Percentiles rank a stretch among this genome's conserved stretches.
phyloP scores from a whole-genome alignment of 1,140 invertebrate species.

The Coptotermes formosanus region DNA sequence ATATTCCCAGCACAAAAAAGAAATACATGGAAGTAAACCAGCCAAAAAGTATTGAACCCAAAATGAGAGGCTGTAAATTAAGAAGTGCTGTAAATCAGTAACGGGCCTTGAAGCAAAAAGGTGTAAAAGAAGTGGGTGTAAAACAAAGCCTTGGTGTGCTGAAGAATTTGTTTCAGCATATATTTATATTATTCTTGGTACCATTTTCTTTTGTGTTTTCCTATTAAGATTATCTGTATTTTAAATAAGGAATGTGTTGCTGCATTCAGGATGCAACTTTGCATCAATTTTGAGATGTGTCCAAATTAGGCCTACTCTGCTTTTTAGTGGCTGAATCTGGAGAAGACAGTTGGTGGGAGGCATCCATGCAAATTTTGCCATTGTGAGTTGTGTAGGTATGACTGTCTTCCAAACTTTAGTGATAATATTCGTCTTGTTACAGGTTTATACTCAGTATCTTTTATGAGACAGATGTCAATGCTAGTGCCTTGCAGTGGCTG shows the following conservation, averaged over 20 bases:
- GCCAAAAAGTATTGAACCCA: too few relatives aligned
- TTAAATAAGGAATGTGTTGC: background rate
- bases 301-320: background rate
- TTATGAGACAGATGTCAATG: slow-evolving; percentile 71
- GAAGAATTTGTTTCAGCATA: too few relatives aligned
- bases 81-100: too few relatives aligned
- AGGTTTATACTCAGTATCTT: slow-evolving; percentile 67
- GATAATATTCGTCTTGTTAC: slow-evolving; percentile 37
- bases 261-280: background rate
- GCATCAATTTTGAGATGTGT: background rate
- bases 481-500: slow-evolving; percentile 88
- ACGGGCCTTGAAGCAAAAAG: too few relatives aligned
- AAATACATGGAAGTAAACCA: too few relatives aligned
- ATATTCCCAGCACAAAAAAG: too few relatives aligned
- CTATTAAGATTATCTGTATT: too few relatives aligned
- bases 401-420: slow-evolving; percentile 25
- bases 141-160: too few relatives aligned
- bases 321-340: slow-evolving; percentile 58
- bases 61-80: too few relatives aligned
- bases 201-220: too few relatives aligned
- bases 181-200: too few relatives aligned
- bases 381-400: slow-evolving; percentile 48
- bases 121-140: too few relatives aligned
- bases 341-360: slow-evolving; percentile 58
- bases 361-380: slow-evolving; percentile 61